These are phyloP conservation scores for Vicugna pacos DNA, from an alignment of 2,113 vertebrate genomes.

Conservation along the genomic window DNA sequence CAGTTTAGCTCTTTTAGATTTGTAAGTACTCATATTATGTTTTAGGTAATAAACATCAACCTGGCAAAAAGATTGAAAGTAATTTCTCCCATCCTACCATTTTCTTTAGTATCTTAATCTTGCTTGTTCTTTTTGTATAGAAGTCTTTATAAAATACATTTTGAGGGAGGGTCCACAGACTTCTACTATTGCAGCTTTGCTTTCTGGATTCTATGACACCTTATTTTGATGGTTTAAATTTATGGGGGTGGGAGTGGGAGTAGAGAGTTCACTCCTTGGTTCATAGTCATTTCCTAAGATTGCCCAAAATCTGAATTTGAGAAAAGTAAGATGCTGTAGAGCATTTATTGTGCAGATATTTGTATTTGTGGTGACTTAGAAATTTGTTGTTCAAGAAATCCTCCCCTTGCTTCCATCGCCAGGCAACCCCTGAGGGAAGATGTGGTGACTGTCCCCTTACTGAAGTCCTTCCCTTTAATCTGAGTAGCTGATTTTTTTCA, in stretches of 20 bases:
- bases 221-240: background rate
- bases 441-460: background rate
- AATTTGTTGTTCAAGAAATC: background rate
- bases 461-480: background rate
- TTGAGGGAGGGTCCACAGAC: background rate
- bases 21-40: background rate
- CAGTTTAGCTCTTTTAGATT: background rate
- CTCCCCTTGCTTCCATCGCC: background rate
- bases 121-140: background rate
- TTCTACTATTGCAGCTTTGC: background rate
- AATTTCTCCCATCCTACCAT: background rate
- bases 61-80: slow-evolving; percentile 17
- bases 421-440: background rate
- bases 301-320: background rate
- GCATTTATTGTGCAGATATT: background rate
- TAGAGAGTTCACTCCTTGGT: background rate
- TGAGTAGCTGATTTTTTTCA: background rate
- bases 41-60: slow-evolving; percentile 41
- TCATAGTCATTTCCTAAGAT: background rate
- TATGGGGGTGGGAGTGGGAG: background rate
- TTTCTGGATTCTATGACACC: background rate
- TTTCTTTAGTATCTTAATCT: background rate
- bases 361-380: background rate
- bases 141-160: background rate
- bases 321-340: background rate